A percentile compares a stretch with the other conserved stretches of the same genome.
Evolutionary conservation across 2,113 vertebrate genomes (phyloP).

Genomic region (Myotis lucifugus): DNA sequence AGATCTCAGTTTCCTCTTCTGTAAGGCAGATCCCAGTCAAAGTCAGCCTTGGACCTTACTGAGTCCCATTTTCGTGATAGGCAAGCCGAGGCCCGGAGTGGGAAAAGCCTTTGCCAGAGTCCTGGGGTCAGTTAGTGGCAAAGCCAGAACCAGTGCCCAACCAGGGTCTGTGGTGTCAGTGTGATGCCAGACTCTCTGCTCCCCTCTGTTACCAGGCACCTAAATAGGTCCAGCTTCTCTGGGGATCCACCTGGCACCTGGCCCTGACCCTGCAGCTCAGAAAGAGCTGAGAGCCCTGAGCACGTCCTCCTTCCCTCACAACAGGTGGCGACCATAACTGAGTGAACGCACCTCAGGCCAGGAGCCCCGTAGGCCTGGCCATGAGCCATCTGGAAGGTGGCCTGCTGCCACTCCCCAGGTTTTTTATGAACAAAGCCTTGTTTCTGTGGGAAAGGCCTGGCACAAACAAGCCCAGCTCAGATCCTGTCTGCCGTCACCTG

Average conservation of each 20-base stretch:
- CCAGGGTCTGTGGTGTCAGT: background rate
- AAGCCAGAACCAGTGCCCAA: background rate
- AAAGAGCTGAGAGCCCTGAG: background rate
- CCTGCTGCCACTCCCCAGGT: background rate
- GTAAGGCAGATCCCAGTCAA: background rate
- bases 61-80: background rate
- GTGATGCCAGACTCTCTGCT: background rate
- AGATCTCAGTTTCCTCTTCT: background rate
- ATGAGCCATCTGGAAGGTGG: background rate
- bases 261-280: background rate
- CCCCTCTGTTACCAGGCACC: background rate
- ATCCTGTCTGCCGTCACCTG: background rate
- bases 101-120: background rate
- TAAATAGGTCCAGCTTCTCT: background rate
- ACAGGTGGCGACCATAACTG: background rate
- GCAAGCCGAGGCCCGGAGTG: background rate
- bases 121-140: background rate
- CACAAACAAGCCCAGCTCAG: background rate
- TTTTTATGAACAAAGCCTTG: background rate
- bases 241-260: background rate
- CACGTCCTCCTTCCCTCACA: background rate
- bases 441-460: background rate
- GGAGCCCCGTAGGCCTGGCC: background rate
- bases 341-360: background rate
- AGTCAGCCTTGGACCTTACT: background rate